Conservation (phyloP, 1,140 invertebrate species). For the Drosophila elegans region DNA sequence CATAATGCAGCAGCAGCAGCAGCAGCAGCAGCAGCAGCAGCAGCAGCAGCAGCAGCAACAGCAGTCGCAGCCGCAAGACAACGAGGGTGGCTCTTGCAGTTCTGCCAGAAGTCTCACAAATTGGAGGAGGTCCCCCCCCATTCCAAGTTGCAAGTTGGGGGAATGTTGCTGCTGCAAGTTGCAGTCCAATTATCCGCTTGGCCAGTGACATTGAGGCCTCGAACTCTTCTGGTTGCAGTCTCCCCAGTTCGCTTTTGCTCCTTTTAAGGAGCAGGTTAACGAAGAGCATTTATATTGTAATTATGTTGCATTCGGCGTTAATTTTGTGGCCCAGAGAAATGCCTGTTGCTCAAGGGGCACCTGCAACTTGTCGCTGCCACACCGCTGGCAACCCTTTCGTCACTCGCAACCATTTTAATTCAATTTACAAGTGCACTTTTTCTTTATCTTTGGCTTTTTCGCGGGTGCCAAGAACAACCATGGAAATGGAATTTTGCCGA, state of each 20-base stretch:
- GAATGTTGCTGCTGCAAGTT: conserved; percentile 4
- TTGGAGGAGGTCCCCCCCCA: conserved; percentile 36
- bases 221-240: conserved; percentile 1
- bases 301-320: conserved; percentile 77
- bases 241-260: conserved; percentile 14
- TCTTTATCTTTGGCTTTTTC: conserved; percentile 48
- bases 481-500: conserved; percentile 74
- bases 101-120: conserved; percentile 50
- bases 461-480: conserved; percentile 62
- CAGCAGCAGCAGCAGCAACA: conserved; percentile 61
- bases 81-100: conserved; percentile 70
- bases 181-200: conserved; percentile 61
- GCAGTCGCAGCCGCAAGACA: conserved; percentile 16
- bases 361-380: conserved; percentile 53
- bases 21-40: conserved; percentile 21
- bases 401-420: conserved; percentile 78
- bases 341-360: conserved; percentile 39
- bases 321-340: conserved; percentile 65
- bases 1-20: conserved; percentile 70
- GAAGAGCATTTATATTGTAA: conserved; percentile 79
- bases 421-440: conserved; percentile 76
- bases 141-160: conserved; percentile 9
- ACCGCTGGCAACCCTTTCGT: conserved; percentile 46
- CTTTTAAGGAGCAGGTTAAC: conserved; percentile 70
- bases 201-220: conserved; percentile 66